Conservation (phyloP, 2,888 invertebrate genomes). For the Drosophila paracracens region DNA sequence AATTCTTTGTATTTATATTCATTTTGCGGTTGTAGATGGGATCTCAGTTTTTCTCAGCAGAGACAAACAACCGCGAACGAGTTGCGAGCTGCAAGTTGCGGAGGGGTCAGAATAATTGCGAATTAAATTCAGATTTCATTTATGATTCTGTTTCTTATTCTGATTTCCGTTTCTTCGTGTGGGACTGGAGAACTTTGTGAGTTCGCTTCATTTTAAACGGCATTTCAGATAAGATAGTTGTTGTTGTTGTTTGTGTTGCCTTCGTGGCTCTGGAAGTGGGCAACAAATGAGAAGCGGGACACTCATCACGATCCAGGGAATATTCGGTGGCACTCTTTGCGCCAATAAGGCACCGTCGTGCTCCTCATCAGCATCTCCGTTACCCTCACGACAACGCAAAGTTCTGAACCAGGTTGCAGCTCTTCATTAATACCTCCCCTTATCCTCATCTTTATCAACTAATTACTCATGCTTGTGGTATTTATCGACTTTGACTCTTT, state of each 20-base stretch:
- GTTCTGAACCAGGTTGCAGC: slow-evolving; percentile 18
- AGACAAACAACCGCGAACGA: slow-evolving; percentile 38
- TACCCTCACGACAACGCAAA: slow-evolving; percentile 26
- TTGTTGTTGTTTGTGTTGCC: slow-evolving; percentile 1
- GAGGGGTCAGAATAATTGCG: slow-evolving; percentile 58
- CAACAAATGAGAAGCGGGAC: slow-evolving; percentile 56
- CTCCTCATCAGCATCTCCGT: slow-evolving; percentile 41
- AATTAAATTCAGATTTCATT: slow-evolving; percentile 65
- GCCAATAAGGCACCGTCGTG: slow-evolving; percentile 73
- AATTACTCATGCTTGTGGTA: slow-evolving; percentile 56
- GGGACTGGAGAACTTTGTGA: slow-evolving; percentile 38
- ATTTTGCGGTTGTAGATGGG: slow-evolving; percentile 41
- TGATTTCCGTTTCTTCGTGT: slow-evolving; percentile 46
- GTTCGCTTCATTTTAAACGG: slow-evolving; percentile 60
- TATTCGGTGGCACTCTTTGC: slow-evolving; percentile 36
- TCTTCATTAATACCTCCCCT: slow-evolving; percentile 15
- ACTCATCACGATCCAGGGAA: slow-evolving; percentile 63
- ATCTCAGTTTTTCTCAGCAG: slow-evolving; percentile 57
- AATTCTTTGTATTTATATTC: slow-evolving; percentile 45
- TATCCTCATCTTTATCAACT: slow-evolving; percentile 46
- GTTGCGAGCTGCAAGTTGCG: slow-evolving; percentile 20
- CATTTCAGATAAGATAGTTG: slow-evolving; percentile 30
- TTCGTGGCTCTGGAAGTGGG: slow-evolving; percentile 39
- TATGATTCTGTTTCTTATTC: slow-evolving; percentile 50
- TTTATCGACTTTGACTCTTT: slow-evolving; percentile 51